Evolutionary conservation across 2,888 invertebrate genomes (phyloP), one percentile per base, ranked within the genome.

Genomic region (Caenorhabditis panamensis): DNA sequence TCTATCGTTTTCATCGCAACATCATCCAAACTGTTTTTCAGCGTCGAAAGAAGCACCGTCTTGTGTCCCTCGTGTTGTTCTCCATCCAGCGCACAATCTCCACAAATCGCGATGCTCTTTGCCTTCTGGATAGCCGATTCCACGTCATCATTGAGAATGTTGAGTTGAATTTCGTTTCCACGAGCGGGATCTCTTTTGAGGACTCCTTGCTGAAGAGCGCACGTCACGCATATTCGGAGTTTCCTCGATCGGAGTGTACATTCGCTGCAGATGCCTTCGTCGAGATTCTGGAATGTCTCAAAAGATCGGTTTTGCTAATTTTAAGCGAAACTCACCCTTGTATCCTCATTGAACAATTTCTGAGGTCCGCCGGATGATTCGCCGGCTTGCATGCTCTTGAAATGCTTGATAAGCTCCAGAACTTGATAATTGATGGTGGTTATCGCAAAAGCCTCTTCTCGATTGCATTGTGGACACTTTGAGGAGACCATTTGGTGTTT

Each of bases 391-490:
- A 75, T 61, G 11, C 44, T 61, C 26, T 61, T 66, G 24, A 75
- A 75, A 28, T 75, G 75, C 36, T 75, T 75, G 18, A 75, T 75
- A 13, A 75, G 24, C 36, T 75, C 78, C 16, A 82, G 28, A 31
- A 82, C 63, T 56, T 77, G 72, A 72, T 73, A 82, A 59, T 82
- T 82, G 51, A 82, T 69, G 3, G 78, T 78, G 4, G 73, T 73
- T 3, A 78, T 44, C 6, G 78, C 73, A 31, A 82, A 82, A 6
- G 82, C 82, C 49, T 82, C 82, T 18, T 82, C 82, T 59, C 68
- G 41, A 18, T 82, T 72, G 54, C 82, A 82, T 18, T 69, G 73
- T 16, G 82, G 82, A 20, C 82, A 82, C 53, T 77, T 82, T 16
- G 82, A 72, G 3, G 68, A 77, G 37, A 53, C 47, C 76, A 81